Base-by-base conservation (phyloP, 2,113 vertebrate species). In the Turdus rufiventris region DNA sequence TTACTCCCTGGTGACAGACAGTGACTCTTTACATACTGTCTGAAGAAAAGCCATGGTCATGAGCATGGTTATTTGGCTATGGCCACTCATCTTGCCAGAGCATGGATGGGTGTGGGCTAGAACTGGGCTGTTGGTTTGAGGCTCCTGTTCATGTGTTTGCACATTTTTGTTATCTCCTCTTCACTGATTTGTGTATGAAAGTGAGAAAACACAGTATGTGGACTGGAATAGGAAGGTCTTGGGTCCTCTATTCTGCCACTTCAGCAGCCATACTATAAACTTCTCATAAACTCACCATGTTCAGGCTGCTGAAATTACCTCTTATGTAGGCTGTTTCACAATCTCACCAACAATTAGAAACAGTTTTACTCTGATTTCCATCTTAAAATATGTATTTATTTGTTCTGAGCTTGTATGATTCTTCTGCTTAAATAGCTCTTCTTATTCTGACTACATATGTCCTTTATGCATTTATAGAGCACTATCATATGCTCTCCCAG, bases 1-100 rank as follows among this genome's bases (percentile, higher is more conserved):
- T 92, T 94, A 93, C 85, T 94, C 91, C 33, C 67, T 56, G 42
- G 85, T 86, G 90, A 92, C 92, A 96, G 94, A 93, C 62, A 0
- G 67, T 54, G 63, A 58, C 75, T 95, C 61, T 31, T 77, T 36
- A 29, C 8, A 53, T 0, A 0, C 20, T 58, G 51, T 38, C 51
- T 73, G 51, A 62, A 86, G 82, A 58, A 50, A 83, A 88, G 38
- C 34, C 31, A 20, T 40, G 72, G 20, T 42, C 78, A 19, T 7
- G 33, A 68, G 45, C 1, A 1, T 40, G 63, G 33, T 42, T 42
- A 40, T 42, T 65, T 51, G 71, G 47, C 42, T 56, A 8, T 9
- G 23, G 58, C 33, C 0, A 1, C 20, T 93, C 50, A 17, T 29
- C 53, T 43, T 77, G 63, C 9, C 36, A 54, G 36, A 83, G 42